Percentiles rank a stretch among this genome's conserved stretches.
Conservation (phyloP, 2,888 invertebrate genomes). For the Ichneumoninae sp. region DNA sequence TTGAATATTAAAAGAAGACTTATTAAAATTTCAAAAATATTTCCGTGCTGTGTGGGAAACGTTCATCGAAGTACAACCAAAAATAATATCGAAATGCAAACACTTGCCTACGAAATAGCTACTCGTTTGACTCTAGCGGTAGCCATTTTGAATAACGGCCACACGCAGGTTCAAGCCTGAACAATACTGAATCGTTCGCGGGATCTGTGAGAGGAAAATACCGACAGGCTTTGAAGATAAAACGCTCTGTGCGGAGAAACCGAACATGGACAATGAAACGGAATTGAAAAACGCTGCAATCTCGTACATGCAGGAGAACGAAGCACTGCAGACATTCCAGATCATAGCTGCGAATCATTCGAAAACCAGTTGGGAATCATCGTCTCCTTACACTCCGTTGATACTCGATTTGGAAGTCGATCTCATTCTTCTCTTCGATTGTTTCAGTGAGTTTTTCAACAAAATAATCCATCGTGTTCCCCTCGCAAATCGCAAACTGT, state of each 20-base stretch:
- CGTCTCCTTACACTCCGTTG: slow-evolving; percentile 39
- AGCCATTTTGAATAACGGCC: no score
- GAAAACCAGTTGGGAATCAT: background rate
- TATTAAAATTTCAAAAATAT: no score
- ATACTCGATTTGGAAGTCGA: slow-evolving; percentile 58
- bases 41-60: no score
- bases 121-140: no score
- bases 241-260: background rate
- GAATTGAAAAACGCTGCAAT: slow-evolving; percentile 32
- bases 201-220: background rate
- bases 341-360: slow-evolving; percentile 28
- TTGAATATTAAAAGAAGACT: no score
- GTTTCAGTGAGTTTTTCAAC: slow-evolving; percentile 43
- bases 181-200: no score
- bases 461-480: background rate
- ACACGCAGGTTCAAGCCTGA: no score
- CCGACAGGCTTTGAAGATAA: background rate
- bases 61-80: no score
- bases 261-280: slow-evolving; percentile 8
- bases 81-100: no score
- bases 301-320: slow-evolving; percentile 26
- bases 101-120: no score
- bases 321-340: slow-evolving; percentile 28
- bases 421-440: slow-evolving; percentile 46
- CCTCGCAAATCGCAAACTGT: background rate